These are phyloP conservation scores for Tetrax tetrax DNA, from an alignment of 2,113 vertebrate species.

Conservation along the genomic window DNA sequence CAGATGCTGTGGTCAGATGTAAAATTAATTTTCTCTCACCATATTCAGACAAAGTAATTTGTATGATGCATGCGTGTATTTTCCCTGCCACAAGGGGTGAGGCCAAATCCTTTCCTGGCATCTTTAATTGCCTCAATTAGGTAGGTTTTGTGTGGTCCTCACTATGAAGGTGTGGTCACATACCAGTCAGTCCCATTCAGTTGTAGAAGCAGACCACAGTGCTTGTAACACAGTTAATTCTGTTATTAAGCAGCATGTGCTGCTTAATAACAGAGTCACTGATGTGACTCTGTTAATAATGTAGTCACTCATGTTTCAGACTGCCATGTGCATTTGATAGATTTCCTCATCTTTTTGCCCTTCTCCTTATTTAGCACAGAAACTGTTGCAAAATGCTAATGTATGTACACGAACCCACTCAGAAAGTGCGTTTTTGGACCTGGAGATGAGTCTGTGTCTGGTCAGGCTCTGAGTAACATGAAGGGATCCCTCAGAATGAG, in stretches of 20 bases:
- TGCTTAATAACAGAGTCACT: too few relatives aligned
- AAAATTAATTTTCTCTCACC: slow-evolving; percentile 34
- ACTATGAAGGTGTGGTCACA: not conserved
- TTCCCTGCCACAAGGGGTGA: slow-evolving; percentile 2
- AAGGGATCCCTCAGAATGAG: not conserved
- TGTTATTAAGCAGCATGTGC: not conserved
- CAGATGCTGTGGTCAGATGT: not conserved
- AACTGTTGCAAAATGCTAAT: not conserved
- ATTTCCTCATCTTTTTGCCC: not conserved
- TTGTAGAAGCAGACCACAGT: not conserved
- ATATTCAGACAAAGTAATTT: not conserved
- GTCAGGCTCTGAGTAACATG: not conserved
- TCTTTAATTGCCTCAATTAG: not conserved
- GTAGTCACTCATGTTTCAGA: not conserved
- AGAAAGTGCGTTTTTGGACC: not conserved
- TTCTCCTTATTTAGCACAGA: not conserved
- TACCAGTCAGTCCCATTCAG: not conserved
- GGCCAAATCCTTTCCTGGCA: not conserved
- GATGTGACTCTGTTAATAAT: too few relatives aligned
- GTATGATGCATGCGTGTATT: not conserved
- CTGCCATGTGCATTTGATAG: not conserved
- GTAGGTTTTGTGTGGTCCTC: not conserved
- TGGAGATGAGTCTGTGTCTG: not conserved
- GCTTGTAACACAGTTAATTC: not conserved
- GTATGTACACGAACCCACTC: not conserved